Percentiles rank a stretch among this genome's conserved stretches.
Conservation (phyloP, 1,140 invertebrate species). For the Phymastichus coffea region DNA sequence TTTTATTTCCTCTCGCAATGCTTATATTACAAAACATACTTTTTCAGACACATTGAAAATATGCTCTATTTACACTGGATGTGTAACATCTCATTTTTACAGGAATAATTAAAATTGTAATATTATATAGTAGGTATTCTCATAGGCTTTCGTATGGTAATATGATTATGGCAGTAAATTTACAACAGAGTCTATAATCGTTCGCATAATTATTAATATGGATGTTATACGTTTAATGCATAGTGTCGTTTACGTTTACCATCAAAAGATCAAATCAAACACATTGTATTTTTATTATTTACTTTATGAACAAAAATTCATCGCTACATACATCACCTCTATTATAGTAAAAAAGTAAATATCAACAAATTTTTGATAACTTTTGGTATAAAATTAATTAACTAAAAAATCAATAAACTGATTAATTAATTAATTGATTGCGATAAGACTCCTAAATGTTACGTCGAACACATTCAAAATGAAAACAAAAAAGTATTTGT, state of each 20-base stretch:
- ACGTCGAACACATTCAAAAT: constrained; percentile 15
- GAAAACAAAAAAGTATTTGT: neutral
- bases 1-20: constrained; percentile 50
- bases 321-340: constrained; percentile 19
- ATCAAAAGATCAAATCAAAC: constrained; percentile 12
- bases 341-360: constrained; percentile 23
- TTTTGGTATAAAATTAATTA: neutral
- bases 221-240: constrained; percentile 25
- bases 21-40: constrained; percentile 59
- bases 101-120: constrained; percentile 48
- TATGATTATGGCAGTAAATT: constrained; percentile 57
- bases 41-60: constrained; percentile 57
- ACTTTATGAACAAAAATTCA: too few relatives aligned
- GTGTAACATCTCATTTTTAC: constrained; percentile 48
- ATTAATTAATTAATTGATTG: neutral
- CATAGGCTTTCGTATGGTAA: constrained; percentile 53
- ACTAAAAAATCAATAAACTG: constrained; percentile 2
- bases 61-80: constrained; percentile 56
- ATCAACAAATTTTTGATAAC: neutral
- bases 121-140: constrained; percentile 41
- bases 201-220: constrained; percentile 45
- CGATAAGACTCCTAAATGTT: constrained; percentile 11
- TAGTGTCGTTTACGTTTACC: constrained; percentile 7
- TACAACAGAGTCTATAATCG: constrained; percentile 54
- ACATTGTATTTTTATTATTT: constrained; percentile 29